Evolutionary conservation across 2,797 vertebrate genomes (phyloP).

Genomic region (Pampus argenteus): DNA sequence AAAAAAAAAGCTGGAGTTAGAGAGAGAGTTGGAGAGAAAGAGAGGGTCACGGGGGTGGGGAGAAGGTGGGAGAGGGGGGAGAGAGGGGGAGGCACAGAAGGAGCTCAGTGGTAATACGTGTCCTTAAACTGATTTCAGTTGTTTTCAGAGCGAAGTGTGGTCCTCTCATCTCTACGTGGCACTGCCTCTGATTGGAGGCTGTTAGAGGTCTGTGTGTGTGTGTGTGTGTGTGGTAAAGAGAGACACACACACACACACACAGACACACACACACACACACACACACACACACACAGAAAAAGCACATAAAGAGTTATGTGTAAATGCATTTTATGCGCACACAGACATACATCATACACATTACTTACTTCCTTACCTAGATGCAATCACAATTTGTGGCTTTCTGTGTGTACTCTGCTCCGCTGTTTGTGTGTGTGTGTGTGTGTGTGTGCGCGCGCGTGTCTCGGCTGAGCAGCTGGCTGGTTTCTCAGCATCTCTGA

Average conservation of each 20-base stretch:
- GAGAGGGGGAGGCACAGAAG: conserved; percentile 23
- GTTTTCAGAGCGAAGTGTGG: conserved; percentile 77
- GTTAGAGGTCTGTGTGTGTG: conserved; percentile 46
- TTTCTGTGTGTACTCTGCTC: conserved; percentile 37
- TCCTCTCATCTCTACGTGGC: conserved; percentile 68
- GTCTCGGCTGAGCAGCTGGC: conserved; percentile 68
- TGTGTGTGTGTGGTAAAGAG: conserved; percentile 25
- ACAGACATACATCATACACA: conserved; percentile 50
- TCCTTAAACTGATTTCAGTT: conserved; percentile 80
- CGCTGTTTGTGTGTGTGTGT: conserved; percentile 30
- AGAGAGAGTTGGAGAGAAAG: background rate
- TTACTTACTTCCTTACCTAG: conserved; percentile 56
- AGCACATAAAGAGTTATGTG: conserved; percentile 11
- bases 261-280: conserved; percentile 42
- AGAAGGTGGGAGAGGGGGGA: no score
- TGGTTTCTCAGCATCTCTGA: conserved; percentile 75
- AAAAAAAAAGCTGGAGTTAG: conserved; percentile 43
- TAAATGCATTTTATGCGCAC: conserved; percentile 38
- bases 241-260: conserved; percentile 24
- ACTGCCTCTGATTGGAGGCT: conserved; percentile 72
- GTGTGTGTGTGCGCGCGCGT: conserved; percentile 33
- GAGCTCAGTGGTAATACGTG: conserved; percentile 62
- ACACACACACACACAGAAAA: conserved; percentile 21
- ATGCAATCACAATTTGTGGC: conserved; percentile 63
- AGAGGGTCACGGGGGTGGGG: background rate